These are phyloP conservation scores for Eugnorisma glareosa DNA, from an alignment of 2,888 invertebrate genomes.

Conservation along the genomic window DNA sequence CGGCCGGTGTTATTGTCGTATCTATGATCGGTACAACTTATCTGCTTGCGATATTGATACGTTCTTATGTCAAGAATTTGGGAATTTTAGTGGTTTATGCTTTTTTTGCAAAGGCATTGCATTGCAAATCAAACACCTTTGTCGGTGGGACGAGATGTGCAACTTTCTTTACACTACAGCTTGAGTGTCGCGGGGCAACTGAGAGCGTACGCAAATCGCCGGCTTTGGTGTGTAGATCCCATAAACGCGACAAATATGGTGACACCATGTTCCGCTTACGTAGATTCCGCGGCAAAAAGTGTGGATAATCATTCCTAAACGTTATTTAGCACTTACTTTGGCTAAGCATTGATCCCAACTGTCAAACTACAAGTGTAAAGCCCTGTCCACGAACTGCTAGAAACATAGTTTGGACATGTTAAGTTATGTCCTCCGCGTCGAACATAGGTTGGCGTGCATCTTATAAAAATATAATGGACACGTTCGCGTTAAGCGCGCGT, in stretches of 20 bases:
- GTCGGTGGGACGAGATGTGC: background rate
- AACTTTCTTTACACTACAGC: background rate
- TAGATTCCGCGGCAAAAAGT: background rate
- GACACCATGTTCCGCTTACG: background rate
- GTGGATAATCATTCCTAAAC: background rate
- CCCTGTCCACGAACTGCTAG: background rate
- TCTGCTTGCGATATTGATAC: slow-evolving; percentile 30
- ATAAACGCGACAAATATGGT: background rate
- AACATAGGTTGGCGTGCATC: background rate
- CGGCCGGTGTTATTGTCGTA: slow-evolving; percentile 59
- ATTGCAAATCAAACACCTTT: background rate
- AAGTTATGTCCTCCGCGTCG: background rate
- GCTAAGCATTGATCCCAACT: background rate
- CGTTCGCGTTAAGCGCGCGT: background rate
- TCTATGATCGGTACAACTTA: slow-evolving; percentile 33
- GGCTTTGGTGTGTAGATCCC: background rate
- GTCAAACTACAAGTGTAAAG: background rate
- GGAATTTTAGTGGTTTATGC: background rate
- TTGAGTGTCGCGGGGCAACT: background rate
- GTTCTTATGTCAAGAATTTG: slow-evolving; percentile 12
- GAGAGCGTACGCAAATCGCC: background rate
- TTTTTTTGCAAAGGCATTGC: background rate
- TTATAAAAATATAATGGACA: background rate
- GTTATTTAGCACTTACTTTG: background rate
- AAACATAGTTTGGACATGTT: background rate